Percentiles rank a stretch among this genome's conserved stretches.
Conservation (phyloP, 2,888 invertebrate species). For the Meteorus cinctellus region DNA sequence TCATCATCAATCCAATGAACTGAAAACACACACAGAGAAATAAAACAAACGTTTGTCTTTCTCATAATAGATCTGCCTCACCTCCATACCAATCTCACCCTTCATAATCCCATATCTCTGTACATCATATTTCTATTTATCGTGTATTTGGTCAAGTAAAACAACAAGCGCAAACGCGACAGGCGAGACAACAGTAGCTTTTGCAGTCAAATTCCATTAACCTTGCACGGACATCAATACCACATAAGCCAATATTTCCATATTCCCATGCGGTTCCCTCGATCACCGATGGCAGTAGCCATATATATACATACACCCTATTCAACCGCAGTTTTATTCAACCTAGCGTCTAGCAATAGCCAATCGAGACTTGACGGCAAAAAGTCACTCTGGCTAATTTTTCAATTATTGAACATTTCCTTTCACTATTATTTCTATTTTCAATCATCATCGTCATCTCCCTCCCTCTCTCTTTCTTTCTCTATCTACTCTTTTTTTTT, state of each 20-base stretch:
- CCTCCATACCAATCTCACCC: too few species aligned
- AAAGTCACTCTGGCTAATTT: not conserved
- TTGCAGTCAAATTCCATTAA: slow-evolving; percentile 53
- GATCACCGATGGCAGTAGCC: not conserved
- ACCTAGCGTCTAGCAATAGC: not conserved
- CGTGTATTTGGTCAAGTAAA: slow-evolving; percentile 16
- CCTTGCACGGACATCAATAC: slow-evolving; percentile 8
- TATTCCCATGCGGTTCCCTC: slow-evolving; percentile 24
- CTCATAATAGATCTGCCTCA: too few species aligned
- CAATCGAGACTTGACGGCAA: not conserved
- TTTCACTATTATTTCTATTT: not conserved
- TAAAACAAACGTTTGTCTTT: too few species aligned
- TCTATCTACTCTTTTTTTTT: not conserved
- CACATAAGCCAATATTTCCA: slow-evolving; percentile 21
- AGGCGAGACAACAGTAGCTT: not conserved
- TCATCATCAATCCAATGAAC: too few species aligned
- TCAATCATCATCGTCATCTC: not conserved
- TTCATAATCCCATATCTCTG: too few species aligned
- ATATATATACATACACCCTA: not conserved
- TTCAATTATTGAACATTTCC: slow-evolving; percentile 6
- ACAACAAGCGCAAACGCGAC: not conserved
- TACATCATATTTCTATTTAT: slow-evolving; percentile 13
- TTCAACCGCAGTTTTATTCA: not conserved
- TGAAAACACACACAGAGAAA: too few species aligned
- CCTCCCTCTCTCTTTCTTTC: not conserved